phyloP scores from a whole-genome alignment of 2,888 invertebrate genomes.

The Drosophila ochracea region DNA sequence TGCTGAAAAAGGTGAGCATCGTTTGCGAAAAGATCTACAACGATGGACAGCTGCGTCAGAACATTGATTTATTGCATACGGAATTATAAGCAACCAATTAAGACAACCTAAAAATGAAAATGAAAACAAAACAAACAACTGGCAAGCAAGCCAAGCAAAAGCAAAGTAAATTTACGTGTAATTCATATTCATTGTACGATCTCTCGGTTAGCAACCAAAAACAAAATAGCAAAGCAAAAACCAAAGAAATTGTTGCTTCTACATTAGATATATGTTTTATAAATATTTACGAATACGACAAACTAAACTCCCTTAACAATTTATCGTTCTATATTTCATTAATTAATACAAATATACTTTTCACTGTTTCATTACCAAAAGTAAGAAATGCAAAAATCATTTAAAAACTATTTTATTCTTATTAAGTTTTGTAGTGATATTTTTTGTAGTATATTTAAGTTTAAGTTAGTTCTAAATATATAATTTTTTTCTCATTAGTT shows the following conservation, averaged over 20 bases:
- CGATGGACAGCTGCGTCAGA: constrained; percentile 79
- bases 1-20: constrained; percentile 90
- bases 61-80: constrained; percentile 78
- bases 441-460: background rate
- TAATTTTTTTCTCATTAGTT: background rate
- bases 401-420: background rate
- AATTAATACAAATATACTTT: background rate
- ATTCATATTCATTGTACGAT: constrained; percentile 55
- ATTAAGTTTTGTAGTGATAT: background rate
- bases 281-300: background rate
- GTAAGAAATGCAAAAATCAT: background rate
- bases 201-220: constrained; percentile 53
- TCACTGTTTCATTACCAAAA: background rate
- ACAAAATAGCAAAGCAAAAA: constrained; percentile 24
- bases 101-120: background rate
- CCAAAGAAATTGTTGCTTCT: constrained; percentile 60
- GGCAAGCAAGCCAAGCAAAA: constrained; percentile 14
- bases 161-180: constrained; percentile 40
- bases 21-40: constrained; percentile 84
- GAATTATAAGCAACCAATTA: constrained; percentile 65
- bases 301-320: background rate
- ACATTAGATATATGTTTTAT: constrained; percentile 26
- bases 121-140: constrained; percentile 8
- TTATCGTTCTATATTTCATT: background rate
- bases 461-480: background rate